Base-by-base conservation (phyloP, 2,113 vertebrate species). In the Plectropomus leopardus region DNA sequence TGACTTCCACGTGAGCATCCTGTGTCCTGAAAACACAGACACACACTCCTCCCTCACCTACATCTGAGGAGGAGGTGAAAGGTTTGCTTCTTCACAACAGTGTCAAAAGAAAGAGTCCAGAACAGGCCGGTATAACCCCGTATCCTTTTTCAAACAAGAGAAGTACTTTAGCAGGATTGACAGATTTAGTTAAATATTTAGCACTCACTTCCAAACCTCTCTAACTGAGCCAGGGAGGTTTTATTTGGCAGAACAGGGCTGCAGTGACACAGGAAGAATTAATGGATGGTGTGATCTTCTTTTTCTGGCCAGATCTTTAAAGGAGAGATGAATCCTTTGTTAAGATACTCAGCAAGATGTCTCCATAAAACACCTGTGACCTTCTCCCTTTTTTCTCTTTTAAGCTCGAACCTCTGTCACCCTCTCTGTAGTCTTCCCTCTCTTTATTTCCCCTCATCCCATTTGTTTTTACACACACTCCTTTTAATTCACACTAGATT, bases 321-420 rank as follows among this genome's bases (percentile, higher is more conserved):
- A 82, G 69, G 28, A 57, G 48, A 78, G 53, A 79, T 69, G 19
- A 71, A 89, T 63, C 70, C 66, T 86, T 82, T 91, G 78, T 83
- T 59, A 54, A 57, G 80, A 72, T 28, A 24, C 81, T 76, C 44
- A 4, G 53, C 48, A 51, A 70, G 84, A 51, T 19, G 83, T 84
- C 64, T 1, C 78, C 83, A 92, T 92, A 92, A 93, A 93, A 80
- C 82, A 86, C 84, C 51, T 73, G 71, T 90, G 91, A 91, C 89
- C 90, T 92, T 93, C 57, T 86, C 72, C 58, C 7, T 47, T 44
- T 47, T 55, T 70, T 63, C n/a, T 21, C 26, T 45, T 60, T 34
- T 45, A 36, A 58, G 55, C 26, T 78, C 9, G 4, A 65, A 65
- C 23, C 69, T 66, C 40, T 51, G 63, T 28, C 17, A 47, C 57